Base-by-base conservation (phyloP, 2,888 invertebrate genomes). In the Dione vanillae region DNA sequence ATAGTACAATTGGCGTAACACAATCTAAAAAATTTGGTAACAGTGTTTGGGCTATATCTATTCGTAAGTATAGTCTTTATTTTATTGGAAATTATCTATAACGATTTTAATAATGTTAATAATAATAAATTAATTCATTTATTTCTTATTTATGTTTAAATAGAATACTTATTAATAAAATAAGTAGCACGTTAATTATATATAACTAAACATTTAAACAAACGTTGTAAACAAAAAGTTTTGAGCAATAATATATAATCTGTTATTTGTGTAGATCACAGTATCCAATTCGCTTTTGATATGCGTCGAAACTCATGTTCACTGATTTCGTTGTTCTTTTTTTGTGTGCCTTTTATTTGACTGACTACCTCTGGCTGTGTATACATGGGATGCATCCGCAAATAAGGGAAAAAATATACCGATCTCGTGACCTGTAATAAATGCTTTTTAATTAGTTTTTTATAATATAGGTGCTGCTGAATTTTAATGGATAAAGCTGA, bases 281-380 rank as follows among this genome's bases (percentile, higher is more conserved):
- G n/a, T 16, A 56, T 56, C 37, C 16, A 56, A 11, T 56, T 37
- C 40, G 56, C 37, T 40, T 37, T 37, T 56, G 56, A 56, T 16
- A 37, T 11, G 16, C 16, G 37, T 56, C 16, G 37, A 37, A 56
- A 10, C 10, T 10, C 5, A 10, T 16, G 54, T 16, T 19, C 56
- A 40, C 37, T 37, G 54, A 37, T 37, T 37, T 16, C 37, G 16
- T 16, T 37, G 54, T 56, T 19, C 11, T 16, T 16, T 56, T 49
- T 56, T 56, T 11, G 37, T 40, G 1, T 19, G 11, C 16, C 40
- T 56, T 56, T 56, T 37, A 40, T 37, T 56, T 56, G n/a, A 11
- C 37, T 56, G 16, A 11, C 56, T 40, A 37, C 11, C 37, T 19
- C 37, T 11, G 37, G 16, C 11, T 37, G 40, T 40, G 37, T n/a